A percentile compares a stretch with the other conserved stretches of the same genome.
These are phyloP conservation scores for Petrocephalus microphthalmus DNA, from an alignment of 2,113 vertebrate genomes.

Conservation along the genomic window DNA sequence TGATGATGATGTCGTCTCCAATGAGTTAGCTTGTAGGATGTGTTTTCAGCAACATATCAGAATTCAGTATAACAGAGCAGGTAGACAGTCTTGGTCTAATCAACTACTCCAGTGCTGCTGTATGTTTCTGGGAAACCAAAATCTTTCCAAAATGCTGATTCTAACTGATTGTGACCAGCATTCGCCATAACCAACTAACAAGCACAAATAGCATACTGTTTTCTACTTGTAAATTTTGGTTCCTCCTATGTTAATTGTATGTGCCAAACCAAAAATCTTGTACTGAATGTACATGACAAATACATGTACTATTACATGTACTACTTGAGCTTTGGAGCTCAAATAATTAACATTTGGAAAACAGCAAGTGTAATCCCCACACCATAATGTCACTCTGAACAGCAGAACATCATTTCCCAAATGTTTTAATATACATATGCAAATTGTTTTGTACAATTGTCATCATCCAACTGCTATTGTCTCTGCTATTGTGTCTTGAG, in stretches of 20 bases:
- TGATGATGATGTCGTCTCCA: not conserved
- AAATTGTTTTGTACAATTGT: too few species aligned
- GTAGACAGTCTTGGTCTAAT: not conserved
- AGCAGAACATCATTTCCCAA: too few species aligned
- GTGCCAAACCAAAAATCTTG: not conserved
- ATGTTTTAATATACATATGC: too few species aligned
- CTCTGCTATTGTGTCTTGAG: too few species aligned
- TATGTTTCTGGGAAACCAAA: not conserved
- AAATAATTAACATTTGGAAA: too few species aligned
- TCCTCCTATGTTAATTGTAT: not conserved
- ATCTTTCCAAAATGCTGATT: not conserved
- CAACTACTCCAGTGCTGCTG: not conserved
- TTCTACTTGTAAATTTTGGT: not conserved
- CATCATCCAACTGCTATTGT: too few species aligned
- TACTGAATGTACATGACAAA: not conserved
- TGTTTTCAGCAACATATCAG: not conserved
- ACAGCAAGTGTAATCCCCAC: too few species aligned
- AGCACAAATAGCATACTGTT: not conserved
- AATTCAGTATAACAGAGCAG: not conserved
- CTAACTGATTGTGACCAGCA: not conserved
- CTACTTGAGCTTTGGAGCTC: too few species aligned
- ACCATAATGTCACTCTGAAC: too few species aligned
- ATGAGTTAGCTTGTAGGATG: not conserved
- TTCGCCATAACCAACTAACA: not conserved
- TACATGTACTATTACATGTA: not conserved